phyloP scores from a whole-genome alignment of 1,140 invertebrate genomes.

The Helicoverpa zea region DNA sequence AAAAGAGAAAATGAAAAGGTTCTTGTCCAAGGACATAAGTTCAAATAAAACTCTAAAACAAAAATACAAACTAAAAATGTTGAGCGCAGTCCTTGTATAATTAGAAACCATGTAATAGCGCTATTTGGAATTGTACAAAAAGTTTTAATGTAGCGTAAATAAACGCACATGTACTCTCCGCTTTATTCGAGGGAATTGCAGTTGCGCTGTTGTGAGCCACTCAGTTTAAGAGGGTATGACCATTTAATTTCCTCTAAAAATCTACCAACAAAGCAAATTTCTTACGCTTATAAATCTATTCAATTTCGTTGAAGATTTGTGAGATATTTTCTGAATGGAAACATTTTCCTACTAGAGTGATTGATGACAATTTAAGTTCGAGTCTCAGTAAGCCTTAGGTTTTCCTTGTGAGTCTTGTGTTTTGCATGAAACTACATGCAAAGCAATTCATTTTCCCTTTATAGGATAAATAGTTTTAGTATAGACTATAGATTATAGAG shows the following conservation, averaged over 20 bases:
- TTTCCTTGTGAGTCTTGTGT: no score
- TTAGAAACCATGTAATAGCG: constrained; percentile 29
- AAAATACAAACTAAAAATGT: constrained; percentile 23
- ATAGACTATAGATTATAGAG: no score
- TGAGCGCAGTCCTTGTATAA: constrained; percentile 5
- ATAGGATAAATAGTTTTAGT: no score
- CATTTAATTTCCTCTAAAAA: constrained; percentile 60
- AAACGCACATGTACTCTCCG: constrained; percentile 41
- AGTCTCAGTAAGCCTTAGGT: not conserved
- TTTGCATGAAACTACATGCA: no score
- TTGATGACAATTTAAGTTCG: not conserved
- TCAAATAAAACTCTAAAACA: constrained; percentile 2
- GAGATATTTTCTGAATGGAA: not conserved
- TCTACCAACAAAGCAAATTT: constrained; percentile 48
- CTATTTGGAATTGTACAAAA: constrained; percentile 31
- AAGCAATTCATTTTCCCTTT: no score
- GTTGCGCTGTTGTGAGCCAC: constrained; percentile 52
- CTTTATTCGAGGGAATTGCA: constrained; percentile 53
- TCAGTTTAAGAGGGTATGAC: constrained; percentile 53
- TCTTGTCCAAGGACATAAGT: constrained; percentile 13
- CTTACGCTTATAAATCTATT: constrained; percentile 43
- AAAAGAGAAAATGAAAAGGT: not conserved
- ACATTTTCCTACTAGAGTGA: not conserved
- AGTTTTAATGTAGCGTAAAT: constrained; percentile 44
- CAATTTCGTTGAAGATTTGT: constrained; percentile 32